Evolutionary conservation across 1,140 invertebrate genomes (phyloP).

Genomic region (Helicoverpa zea): DNA sequence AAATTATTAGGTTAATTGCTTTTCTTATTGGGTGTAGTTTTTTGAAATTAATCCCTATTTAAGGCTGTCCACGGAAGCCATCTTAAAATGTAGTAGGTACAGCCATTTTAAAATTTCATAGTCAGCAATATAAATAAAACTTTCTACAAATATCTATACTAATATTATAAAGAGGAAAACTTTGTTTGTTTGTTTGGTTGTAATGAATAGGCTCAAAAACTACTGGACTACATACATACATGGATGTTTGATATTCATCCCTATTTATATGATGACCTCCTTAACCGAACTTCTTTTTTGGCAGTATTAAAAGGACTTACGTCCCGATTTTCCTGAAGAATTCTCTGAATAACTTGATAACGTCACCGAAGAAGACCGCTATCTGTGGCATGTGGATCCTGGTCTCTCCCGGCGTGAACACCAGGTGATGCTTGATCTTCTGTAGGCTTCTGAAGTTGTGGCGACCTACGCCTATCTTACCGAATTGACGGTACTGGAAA

Average conservation of each 20-base stretch:
- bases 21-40: too few relatives aligned
- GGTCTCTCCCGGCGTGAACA: conserved; percentile 61
- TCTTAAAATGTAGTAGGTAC: too few relatives aligned
- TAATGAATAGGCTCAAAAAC: too few relatives aligned
- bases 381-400: conserved; percentile 59
- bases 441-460: conserved; percentile 73
- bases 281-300: not conserved
- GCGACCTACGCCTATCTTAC: conserved; percentile 60
- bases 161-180: too few relatives aligned
- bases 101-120: too few relatives aligned
- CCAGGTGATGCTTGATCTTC: conserved; percentile 56
- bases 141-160: too few relatives aligned
- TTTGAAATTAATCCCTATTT: too few relatives aligned
- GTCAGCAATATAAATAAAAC: too few relatives aligned
- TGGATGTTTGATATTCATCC: not conserved
- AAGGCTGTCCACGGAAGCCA: too few relatives aligned
- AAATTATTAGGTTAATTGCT: too few relatives aligned
- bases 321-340: conserved; percentile 69
- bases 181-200: too few relatives aligned
- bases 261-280: not conserved
- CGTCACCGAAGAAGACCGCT: conserved; percentile 57
- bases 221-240: too few relatives aligned
- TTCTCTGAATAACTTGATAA: conserved; percentile 50
- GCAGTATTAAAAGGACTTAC: conserved; percentile 47
- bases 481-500: conserved; percentile 69